Evolutionary conservation across 2,797 vertebrate genomes (phyloP), one percentile per base, ranked within the genome.

Genomic region (Sebastes steindachneri): DNA sequence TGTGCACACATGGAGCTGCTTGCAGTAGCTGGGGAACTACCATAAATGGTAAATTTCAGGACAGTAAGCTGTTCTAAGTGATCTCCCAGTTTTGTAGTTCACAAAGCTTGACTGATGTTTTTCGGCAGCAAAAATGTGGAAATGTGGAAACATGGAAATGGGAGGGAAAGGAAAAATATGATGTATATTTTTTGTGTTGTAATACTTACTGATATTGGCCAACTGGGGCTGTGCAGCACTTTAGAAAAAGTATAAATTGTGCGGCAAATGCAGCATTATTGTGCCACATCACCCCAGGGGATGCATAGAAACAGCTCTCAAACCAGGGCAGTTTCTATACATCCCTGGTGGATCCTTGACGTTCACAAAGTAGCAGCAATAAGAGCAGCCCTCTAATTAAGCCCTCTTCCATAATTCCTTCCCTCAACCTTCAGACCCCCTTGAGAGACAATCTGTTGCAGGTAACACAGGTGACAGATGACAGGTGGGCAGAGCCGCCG

Each of bases 1-100:
- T 93, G 88, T 79, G 85, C 70, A 77, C 91, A 88, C 91, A 91
- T 83, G 77, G 88, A 73, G 80, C 85, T 68, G 65, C 86, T 80
- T 63, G 66, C 51, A 71, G 64, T 51, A 55, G 59, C 70, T 59
- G 73, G 60, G 63, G 75, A 80, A 70, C 74, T 71, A 84, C 94
- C 93, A 91, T 95, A 93, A 92, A 92, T 89, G 89, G 92, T 85
- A 3, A 92, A 77, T 85, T 81, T 88, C 80, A 79, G 77, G 83
- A 89, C 72, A 74, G 63, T 76, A 63, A 89, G 79, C 82, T 55
- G 76, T 71, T 84, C 75, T 73, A 31, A 14, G 67, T 87, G 80
- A 87, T 86, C 75, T 82, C 66, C 23, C 65, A 12, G 51, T 73
- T 79, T 80, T 85, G 53, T 55, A 21, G 63, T 69, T 85, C 58